Base-by-base conservation (phyloP, 1,140 invertebrate genomes). In the Caenorhabditis inopinata region DNA sequence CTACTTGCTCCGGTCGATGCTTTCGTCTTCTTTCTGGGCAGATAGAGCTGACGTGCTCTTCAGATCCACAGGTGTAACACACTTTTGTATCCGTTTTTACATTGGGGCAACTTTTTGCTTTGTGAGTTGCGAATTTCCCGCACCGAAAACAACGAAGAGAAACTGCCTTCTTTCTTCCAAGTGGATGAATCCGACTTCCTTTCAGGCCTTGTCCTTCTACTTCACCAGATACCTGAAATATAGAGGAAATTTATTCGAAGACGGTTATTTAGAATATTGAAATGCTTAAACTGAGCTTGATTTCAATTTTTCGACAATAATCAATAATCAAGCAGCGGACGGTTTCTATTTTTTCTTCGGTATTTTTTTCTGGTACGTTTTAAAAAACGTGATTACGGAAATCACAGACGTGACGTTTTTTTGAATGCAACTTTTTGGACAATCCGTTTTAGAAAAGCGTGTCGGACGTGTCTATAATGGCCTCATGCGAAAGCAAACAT, bases 11-110 rank as follows among this genome's bases (percentile, higher is more conserved):
- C n/a, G 73, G 73, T 75, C 73, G 27, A 47, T 75, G 46, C 18
- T 75, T 75, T 47, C 73, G 14, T 82, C 81, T 58, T 74, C 58
- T 68, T 68, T 68, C 58, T 1, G 58, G 58, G 21, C 58, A 68
- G 4, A 80, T 83, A 47, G 38, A 83, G 76, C 68, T 68, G 51
- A 79, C 45, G 25, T 68, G 58, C n/a, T 68, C 58, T 42, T 68
- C 58, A 7, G 58, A 68, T 68, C 58, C 58, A 38, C 58, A 68
- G n/a, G 58, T 68, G 21, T 68, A 68, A n/a, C 58, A 68, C 6
- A 68, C 58, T 42, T 68, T 68, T 38, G 58, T 32, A 21, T 68
- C 58, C 2, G 58, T 68, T 16, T 68, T 68, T 25, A 68, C 58
- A 38, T 68, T 68, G 9, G 58, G 58, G 11, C 79, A 80, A 18